Evolutionary conservation across 2,888 invertebrate genomes (phyloP).

Genomic region (Lasius fuliginosus): DNA sequence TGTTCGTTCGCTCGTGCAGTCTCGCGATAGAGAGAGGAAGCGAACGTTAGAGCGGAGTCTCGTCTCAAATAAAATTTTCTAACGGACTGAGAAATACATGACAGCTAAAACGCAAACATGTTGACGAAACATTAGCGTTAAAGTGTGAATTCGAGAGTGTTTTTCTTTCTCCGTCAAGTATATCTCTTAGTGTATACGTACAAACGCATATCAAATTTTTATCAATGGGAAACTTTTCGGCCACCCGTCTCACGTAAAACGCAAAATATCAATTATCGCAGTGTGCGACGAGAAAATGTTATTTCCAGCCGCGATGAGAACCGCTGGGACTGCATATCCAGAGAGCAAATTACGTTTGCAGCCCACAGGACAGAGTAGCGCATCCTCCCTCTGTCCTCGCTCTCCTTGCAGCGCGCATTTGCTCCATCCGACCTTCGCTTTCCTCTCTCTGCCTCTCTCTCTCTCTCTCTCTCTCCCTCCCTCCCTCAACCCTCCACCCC

Average conservation of each 20-base stretch:
- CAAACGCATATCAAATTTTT: conserved; percentile 24
- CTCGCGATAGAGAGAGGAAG: neutral
- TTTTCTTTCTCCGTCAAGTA: neutral
- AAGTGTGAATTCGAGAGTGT: too few species aligned
- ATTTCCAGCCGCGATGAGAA: conserved; percentile 72
- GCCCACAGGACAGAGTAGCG: conserved; percentile 78
- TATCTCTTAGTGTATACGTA: neutral
- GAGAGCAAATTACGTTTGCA: conserved; percentile 82
- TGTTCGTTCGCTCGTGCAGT: conserved; percentile 44
- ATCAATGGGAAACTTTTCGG: neutral
- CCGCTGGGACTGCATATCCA: conserved; percentile 81
- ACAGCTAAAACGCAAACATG: neutral
- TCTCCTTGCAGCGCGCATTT: conserved; percentile 51
- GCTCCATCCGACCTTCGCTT: conserved; percentile 31
- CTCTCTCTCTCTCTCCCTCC: conserved; percentile 60
- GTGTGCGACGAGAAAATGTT: conserved; percentile 27
- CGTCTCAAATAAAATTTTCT: neutral
- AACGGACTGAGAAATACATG: neutral
- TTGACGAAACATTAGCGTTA: conserved; percentile 9
- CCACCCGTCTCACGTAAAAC: neutral
- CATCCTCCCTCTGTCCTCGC: conserved; percentile 67
- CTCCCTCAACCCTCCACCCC: neutral
- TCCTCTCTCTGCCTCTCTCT: conserved; percentile 63
- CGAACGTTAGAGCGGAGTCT: neutral
- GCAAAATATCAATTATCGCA: conserved; percentile 57